phyloP scores from a whole-genome alignment of 2,888 invertebrate species.

The Megalurothrips usitatus region DNA sequence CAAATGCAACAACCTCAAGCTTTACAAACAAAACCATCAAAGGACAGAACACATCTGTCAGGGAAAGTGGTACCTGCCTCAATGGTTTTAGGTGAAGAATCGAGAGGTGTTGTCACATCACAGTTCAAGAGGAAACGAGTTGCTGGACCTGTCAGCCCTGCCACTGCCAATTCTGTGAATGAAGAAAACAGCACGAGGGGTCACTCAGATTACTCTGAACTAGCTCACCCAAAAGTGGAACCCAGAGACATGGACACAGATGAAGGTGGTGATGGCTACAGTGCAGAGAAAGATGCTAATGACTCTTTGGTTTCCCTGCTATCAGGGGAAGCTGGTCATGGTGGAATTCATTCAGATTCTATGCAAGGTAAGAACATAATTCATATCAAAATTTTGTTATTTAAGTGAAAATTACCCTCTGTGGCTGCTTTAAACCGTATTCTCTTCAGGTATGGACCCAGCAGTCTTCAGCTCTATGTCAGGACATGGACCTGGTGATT shows the following conservation, averaged over 20 bases:
- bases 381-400: neutral
- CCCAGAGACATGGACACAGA: slow-evolving; percentile 31
- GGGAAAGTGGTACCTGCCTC: neutral
- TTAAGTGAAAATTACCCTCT: neutral
- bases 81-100: neutral
- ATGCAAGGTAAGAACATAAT: neutral
- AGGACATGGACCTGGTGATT: slow-evolving; percentile 35
- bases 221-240: slow-evolving; percentile 33
- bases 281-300: slow-evolving; percentile 25
- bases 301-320: slow-evolving; percentile 31
- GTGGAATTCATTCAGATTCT: neutral
- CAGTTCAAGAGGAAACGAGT: slow-evolving; percentile 12
- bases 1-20: slow-evolving; percentile 4
- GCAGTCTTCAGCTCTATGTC: slow-evolving; percentile 33
- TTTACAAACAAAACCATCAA: neutral
- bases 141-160: slow-evolving; percentile 16
- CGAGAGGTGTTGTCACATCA: neutral
- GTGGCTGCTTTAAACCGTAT: neutral
- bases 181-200: neutral
- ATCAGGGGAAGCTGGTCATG: slow-evolving; percentile 3
- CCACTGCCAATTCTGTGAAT: neutral
- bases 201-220: slow-evolving; percentile 26
- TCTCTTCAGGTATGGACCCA: slow-evolving; percentile 27
- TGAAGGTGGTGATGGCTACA: slow-evolving; percentile 1
- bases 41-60: neutral